A percentile compares a stretch with the other conserved stretches of the same genome.
Conservation (phyloP, 2,888 invertebrate genomes). For the Anthophora plumipes region DNA sequence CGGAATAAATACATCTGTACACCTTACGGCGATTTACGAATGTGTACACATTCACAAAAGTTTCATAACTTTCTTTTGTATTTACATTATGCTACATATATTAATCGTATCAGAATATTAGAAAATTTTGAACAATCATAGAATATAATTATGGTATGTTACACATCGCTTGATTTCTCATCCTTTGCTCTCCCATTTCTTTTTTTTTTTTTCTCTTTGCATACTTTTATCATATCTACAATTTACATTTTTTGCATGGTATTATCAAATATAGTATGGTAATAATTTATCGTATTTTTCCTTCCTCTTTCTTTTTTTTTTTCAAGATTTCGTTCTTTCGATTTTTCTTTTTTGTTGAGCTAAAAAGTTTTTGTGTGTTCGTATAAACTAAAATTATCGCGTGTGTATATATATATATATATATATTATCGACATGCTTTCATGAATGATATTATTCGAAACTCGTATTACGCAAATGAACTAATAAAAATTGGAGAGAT, state of each 20-base stretch:
- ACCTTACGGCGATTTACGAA: constrained; percentile 61
- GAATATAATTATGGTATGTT: constrained; percentile 46
- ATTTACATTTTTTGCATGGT: constrained; percentile 26
- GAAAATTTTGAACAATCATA: constrained; percentile 60
- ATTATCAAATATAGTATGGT: constrained; percentile 47
- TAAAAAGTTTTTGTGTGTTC: constrained; percentile 3
- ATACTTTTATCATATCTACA: constrained; percentile 49
- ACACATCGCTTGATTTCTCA: constrained; percentile 42
- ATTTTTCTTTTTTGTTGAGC: constrained; percentile 14
- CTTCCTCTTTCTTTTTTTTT: too few relatives aligned
- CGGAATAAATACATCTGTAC: constrained; percentile 73
- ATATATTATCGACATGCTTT: constrained; percentile 16
- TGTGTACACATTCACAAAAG: constrained; percentile 60
- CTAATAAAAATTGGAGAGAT: not conserved
- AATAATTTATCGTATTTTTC: constrained; percentile 26
- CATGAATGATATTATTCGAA: constrained; percentile 3
- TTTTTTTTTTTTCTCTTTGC: too few relatives aligned
- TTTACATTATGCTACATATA: constrained; percentile 69
- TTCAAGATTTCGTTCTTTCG: constrained; percentile 17
- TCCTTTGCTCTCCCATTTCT: constrained; percentile 20
- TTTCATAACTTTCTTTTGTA: constrained; percentile 53
- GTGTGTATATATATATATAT: too few relatives aligned
- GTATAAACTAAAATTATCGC: constrained; percentile 41
- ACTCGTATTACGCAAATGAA: constrained; percentile 8
- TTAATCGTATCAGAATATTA: constrained; percentile 59